phyloP scores from a whole-genome alignment of 2,888 invertebrate species.

The Tiphia femorata region DNA sequence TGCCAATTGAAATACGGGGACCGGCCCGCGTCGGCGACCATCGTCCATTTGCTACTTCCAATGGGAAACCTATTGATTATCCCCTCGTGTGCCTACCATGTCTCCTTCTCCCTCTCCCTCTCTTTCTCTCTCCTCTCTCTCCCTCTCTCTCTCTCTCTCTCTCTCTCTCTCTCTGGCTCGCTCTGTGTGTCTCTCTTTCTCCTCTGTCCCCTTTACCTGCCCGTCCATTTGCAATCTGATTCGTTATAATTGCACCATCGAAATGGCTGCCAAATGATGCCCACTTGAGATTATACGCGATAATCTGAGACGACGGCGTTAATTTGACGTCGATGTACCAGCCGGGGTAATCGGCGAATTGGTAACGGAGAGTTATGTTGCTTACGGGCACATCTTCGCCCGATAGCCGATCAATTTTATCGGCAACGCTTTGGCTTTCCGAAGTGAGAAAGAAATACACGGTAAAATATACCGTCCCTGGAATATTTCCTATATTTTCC shows the following conservation, averaged over 20 bases:
- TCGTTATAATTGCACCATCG: slow-evolving; percentile 41
- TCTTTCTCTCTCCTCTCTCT: slow-evolving; percentile 15
- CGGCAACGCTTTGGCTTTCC: too few relatives aligned
- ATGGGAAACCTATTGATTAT: slow-evolving; percentile 47
- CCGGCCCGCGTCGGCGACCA: slow-evolving; percentile 34
- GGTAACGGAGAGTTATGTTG: too few relatives aligned
- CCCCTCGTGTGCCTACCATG: slow-evolving; percentile 30
- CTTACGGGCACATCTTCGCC: too few relatives aligned
- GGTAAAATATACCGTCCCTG: too few relatives aligned
- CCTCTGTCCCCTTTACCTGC: slow-evolving; percentile 11
- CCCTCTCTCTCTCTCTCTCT: slow-evolving; percentile 1
- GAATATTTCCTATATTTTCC: too few relatives aligned
- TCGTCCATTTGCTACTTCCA: slow-evolving; percentile 38
- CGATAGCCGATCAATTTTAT: too few relatives aligned
- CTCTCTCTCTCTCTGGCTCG: background rate
- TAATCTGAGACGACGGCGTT: background rate
- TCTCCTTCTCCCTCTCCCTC: slow-evolving; percentile 35
- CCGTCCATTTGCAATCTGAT: slow-evolving; percentile 44
- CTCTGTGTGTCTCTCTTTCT: background rate
- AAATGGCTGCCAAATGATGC: slow-evolving; percentile 23
- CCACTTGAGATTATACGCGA: slow-evolving; percentile 1
- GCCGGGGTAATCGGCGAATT: background rate
- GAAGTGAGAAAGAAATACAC: too few relatives aligned
- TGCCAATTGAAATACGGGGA: slow-evolving; percentile 53
- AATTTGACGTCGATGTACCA: background rate